Conservation (phyloP, 2,888 invertebrate genomes). For the Aphidoletes aphidimyza region DNA sequence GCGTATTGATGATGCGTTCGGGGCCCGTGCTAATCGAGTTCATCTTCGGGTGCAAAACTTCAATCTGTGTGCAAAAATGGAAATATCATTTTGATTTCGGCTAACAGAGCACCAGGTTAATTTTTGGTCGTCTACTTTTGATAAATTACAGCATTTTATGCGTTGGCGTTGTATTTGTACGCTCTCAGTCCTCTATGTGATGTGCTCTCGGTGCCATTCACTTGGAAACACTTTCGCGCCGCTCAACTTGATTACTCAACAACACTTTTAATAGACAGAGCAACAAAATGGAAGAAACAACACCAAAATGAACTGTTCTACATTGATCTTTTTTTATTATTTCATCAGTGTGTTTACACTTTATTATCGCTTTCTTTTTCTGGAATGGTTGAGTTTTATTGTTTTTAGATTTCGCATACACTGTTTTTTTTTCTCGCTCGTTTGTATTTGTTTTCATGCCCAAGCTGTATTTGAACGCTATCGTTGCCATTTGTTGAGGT, state of each 20-base stretch:
- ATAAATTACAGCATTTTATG: not conserved
- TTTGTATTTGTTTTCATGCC: not conserved
- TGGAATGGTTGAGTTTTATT: not conserved
- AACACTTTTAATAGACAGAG: not conserved
- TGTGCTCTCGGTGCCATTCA: too few relatives aligned
- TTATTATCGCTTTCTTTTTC: conserved; percentile 45
- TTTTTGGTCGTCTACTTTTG: too few relatives aligned
- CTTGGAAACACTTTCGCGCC: too few relatives aligned
- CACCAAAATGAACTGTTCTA: not conserved
- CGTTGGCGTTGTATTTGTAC: not conserved
- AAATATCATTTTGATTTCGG: too few relatives aligned
- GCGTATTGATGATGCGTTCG: too few relatives aligned
- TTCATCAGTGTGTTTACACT: conserved; percentile 1
- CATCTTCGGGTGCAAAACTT: not conserved
- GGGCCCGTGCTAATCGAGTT: too few relatives aligned
- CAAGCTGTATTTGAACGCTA: not conserved
- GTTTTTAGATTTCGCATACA: not conserved
- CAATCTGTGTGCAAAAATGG: too few relatives aligned
- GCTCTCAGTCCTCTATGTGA: not conserved
- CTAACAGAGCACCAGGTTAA: too few relatives aligned
- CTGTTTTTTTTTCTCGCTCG: not conserved
- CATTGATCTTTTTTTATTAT: conserved; percentile 19
- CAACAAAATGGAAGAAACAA: not conserved
- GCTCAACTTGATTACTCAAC: not conserved
- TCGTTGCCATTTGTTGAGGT: not conserved